A percentile compares a stretch with the other conserved stretches of the same genome.
These are phyloP conservation scores for Forbesichthys agassizii DNA, from an alignment of 2,113 vertebrate species.

Conservation along the genomic window DNA sequence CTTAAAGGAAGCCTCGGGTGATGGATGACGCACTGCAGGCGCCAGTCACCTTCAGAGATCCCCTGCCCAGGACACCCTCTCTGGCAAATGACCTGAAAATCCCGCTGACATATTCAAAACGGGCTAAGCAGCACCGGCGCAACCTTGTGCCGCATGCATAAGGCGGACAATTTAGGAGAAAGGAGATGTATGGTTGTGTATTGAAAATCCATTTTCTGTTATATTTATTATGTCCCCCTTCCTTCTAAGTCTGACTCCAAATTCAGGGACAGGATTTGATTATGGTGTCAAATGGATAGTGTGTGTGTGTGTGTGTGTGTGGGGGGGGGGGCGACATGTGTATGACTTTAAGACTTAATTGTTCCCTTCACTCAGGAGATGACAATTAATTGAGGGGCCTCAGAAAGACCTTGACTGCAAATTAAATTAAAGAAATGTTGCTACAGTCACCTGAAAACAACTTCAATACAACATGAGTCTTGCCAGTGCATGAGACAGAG, in stretches of 20 bases:
- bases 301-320: not conserved
- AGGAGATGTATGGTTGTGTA: conserved; percentile 56
- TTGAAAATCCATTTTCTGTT: conserved; percentile 77
- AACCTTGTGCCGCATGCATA: conserved; percentile 48
- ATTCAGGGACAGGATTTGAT: conserved; percentile 50
- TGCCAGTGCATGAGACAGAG: conserved; percentile 42
- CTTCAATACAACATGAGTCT: conserved; percentile 51
- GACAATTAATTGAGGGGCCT: conserved; percentile 71
- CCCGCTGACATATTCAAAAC: conserved; percentile 96
- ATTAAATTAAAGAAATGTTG: conserved; percentile 73
- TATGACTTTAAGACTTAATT: conserved; percentile 69
- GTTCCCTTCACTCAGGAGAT: conserved; percentile 69
- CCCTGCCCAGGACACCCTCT: conserved; percentile 90
- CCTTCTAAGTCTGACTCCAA: conserved; percentile 29
- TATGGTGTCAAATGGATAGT: conserved; percentile 49
- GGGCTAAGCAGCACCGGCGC: conserved; percentile 40
- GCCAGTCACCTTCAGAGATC: conserved; percentile 97
- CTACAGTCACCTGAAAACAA: conserved; percentile 49
- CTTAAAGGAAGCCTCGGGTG: conserved; percentile 96
- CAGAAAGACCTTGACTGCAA: conserved; percentile 69
- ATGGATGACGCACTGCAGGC: conserved; percentile 89
- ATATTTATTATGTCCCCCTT: conserved; percentile 4
- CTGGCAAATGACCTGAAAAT: conserved; percentile 99
- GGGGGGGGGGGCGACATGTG: conserved; percentile 51
- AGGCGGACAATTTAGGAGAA: conserved; percentile 59